A percentile compares a stretch with the other conserved stretches of the same genome.
These are phyloP conservation scores for Polydrusus cervinus DNA, from an alignment of 2,888 invertebrate genomes.

Conservation along the genomic window DNA sequence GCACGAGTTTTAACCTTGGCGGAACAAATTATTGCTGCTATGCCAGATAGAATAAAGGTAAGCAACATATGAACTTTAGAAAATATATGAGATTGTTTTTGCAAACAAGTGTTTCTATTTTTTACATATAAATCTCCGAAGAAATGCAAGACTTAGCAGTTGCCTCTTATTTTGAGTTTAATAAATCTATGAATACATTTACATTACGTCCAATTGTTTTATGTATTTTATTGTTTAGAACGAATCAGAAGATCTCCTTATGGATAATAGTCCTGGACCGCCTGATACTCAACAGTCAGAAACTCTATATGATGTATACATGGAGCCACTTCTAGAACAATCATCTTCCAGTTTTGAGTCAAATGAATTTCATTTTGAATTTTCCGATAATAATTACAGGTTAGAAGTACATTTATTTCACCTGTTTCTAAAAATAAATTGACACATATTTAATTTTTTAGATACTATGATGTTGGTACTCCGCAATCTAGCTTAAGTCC, in stretches of 20 bases:
- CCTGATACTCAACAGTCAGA: constrained; percentile 71
- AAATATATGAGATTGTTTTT: neutral
- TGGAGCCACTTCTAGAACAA: constrained; percentile 84
- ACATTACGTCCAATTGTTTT: too few species aligned
- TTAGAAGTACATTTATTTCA: constrained; percentile 60
- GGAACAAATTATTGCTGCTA: constrained; percentile 98
- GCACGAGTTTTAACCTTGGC: constrained; percentile 93
- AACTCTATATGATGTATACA: constrained; percentile 79
- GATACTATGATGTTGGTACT: constrained; percentile 84
- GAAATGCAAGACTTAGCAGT: too few species aligned
- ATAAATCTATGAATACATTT: too few species aligned
- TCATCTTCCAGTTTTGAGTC: constrained; percentile 78
- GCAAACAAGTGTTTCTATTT: too few species aligned
- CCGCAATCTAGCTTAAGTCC: constrained; percentile 90
- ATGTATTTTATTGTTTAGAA: too few species aligned
- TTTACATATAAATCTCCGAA: too few species aligned
- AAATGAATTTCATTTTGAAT: constrained; percentile 86
- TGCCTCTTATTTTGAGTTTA: too few species aligned
- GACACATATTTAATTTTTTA: constrained; percentile 61
- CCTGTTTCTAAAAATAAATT: neutral
- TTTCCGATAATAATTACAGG: constrained; percentile 88
- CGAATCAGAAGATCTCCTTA: constrained; percentile 82
- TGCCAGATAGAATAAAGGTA: constrained; percentile 98
- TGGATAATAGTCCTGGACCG: constrained; percentile 75
- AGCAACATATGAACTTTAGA: constrained; percentile 49